Percentiles rank a stretch among this genome's conserved stretches.
Conservation (phyloP, 2,888 invertebrate species). For the Gerosis bhagava region DNA sequence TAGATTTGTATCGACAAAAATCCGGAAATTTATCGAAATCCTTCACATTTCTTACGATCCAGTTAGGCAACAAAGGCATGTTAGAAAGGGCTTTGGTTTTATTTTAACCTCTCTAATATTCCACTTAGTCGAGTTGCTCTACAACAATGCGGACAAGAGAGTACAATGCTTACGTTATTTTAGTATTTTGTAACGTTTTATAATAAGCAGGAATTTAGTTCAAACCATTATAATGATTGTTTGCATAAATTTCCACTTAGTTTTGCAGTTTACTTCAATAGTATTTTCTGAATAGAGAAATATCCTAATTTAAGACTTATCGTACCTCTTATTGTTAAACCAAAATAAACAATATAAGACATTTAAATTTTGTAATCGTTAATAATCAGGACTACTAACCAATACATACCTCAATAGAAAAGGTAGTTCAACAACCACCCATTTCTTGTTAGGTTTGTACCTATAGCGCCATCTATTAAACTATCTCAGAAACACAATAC, state of each 20-base stretch:
- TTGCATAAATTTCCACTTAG: constrained; percentile 21
- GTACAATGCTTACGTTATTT: constrained; percentile 28
- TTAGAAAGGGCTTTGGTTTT: constrained; percentile 16
- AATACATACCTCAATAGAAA: too few species aligned
- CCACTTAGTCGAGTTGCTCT: constrained; percentile 26
- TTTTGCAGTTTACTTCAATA: constrained; percentile 2
- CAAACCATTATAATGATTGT: constrained; percentile 19
- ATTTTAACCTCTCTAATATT: constrained; percentile 25
- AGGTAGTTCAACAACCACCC: too few species aligned
- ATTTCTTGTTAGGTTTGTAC: too few species aligned
- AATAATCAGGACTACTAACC: too few species aligned
- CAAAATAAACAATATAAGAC: too few species aligned
- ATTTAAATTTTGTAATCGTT: too few species aligned
- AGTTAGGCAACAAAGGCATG: constrained; percentile 11
- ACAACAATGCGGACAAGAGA: constrained; percentile 33
- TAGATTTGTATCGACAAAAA: not conserved
- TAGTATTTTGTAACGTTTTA: constrained; percentile 24
- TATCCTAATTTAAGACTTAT: too few species aligned
- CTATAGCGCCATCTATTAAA: too few species aligned
- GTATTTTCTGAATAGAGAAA: too few species aligned
- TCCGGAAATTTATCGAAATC: constrained; percentile 4
- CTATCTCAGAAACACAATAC: too few species aligned
- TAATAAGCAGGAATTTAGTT: constrained; percentile 24
- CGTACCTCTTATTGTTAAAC: too few species aligned
- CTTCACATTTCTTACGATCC: constrained; percentile 9